These are phyloP conservation scores for Echinarachnius parma DNA, from an alignment of 53 echinoderm and acorn worm species.

Conservation along the genomic window DNA sequence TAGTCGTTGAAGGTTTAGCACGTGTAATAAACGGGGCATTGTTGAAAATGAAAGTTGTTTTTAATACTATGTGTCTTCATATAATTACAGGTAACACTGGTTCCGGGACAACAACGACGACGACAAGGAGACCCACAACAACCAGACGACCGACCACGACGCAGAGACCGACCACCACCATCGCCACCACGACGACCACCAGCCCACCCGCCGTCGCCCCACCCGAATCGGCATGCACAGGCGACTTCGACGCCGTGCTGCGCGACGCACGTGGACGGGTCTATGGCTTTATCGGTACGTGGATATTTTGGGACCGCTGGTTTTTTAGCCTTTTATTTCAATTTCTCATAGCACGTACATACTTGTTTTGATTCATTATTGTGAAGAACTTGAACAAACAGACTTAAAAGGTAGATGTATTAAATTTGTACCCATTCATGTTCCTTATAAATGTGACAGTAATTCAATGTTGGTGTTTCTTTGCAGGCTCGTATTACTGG, in stretches of 20 bases:
- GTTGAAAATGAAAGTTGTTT: too few relatives aligned
- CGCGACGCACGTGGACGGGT: constrained; percentile 30
- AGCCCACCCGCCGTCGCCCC: constrained; percentile 25
- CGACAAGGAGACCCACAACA: constrained; percentile 9
- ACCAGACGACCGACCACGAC: not conserved
- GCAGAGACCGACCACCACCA: not conserved
- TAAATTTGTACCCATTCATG: too few relatives aligned
- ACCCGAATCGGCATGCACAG: constrained; percentile 28
- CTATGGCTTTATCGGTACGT: constrained; percentile 59
- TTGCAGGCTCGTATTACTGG: constrained; percentile 54
- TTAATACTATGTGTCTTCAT: too few relatives aligned
- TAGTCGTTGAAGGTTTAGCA: too few relatives aligned
- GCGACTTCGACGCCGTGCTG: constrained; percentile 54
- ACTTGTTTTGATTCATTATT: too few relatives aligned
- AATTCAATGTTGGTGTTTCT: not conserved
- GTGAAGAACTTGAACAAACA: not conserved
- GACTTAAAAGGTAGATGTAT: too few relatives aligned
- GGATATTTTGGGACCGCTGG: too few relatives aligned
- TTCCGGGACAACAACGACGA: not conserved
- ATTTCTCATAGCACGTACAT: too few relatives aligned
- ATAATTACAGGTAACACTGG: constrained; percentile 11
- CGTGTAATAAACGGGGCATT: too few relatives aligned
- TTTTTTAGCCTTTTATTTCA: too few relatives aligned
- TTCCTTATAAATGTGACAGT: too few relatives aligned
- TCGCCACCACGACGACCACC: constrained; percentile 4